phyloP scores from a whole-genome alignment of 1,140 invertebrate genomes.

The Fopius arisanus region DNA sequence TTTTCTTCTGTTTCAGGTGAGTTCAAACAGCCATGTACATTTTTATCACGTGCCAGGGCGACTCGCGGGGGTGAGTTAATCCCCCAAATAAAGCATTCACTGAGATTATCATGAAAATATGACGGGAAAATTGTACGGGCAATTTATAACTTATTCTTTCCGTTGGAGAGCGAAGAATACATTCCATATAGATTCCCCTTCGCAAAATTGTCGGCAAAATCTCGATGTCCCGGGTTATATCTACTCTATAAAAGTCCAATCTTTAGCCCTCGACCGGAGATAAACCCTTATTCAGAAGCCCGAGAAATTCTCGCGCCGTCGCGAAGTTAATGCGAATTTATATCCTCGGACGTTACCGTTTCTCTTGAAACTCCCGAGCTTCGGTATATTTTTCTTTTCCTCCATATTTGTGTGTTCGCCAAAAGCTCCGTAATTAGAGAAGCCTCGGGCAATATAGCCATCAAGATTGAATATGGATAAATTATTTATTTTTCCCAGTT shows the following conservation, averaged over 20 bases:
- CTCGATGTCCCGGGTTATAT: slow-evolving; percentile 6
- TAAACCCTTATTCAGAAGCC: not conserved
- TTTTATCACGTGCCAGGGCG: not conserved
- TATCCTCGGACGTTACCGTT: not conserved
- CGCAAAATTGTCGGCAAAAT: not conserved
- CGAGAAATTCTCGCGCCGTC: slow-evolving; percentile 23
- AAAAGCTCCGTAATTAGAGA: no score
- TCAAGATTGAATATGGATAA: no score
- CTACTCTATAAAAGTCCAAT: slow-evolving; percentile 11
- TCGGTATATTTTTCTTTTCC: no score
- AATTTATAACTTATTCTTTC: not conserved
- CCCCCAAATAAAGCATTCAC: not conserved
- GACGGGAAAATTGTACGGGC: not conserved
- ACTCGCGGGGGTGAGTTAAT: not conserved
- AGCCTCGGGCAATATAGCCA: no score
- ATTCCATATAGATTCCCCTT: not conserved
- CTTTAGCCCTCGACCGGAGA: slow-evolving; percentile 8
- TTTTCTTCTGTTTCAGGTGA: slow-evolving; percentile 11
- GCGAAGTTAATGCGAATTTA: slow-evolving; percentile 27
- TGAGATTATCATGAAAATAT: not conserved
- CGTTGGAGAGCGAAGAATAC: not conserved
- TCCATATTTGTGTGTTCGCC: no score
- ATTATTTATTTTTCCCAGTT: no score
- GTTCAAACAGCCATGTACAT: not conserved
- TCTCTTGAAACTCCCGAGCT: not conserved